These are phyloP conservation scores for Scomber scombrus DNA, from an alignment of 2,113 vertebrate species.

Conservation along the genomic window DNA sequence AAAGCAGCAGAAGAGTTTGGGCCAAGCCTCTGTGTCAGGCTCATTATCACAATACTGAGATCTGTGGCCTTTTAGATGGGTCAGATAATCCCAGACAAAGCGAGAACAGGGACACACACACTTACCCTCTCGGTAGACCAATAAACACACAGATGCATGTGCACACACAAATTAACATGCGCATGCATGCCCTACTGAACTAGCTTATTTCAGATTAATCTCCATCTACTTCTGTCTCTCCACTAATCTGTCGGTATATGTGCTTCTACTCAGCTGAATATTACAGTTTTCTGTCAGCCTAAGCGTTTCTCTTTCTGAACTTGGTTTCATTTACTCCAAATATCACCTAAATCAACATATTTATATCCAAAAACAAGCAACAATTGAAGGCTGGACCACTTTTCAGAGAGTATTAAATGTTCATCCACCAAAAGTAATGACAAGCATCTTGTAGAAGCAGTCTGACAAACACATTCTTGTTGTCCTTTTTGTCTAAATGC, in stretches of 20 bases:
- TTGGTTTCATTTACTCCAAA: background rate
- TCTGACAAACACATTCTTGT: background rate
- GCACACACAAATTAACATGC: conserved; percentile 21
- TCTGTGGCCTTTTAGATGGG: conserved; percentile 31
- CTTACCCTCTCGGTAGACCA: background rate
- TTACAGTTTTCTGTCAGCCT: background rate
- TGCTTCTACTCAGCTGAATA: conserved; percentile 19
- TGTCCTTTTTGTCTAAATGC: background rate
- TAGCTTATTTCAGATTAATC: conserved; percentile 71
- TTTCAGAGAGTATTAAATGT: no score
- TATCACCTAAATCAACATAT: background rate
- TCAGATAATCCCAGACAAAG: conserved; percentile 49
- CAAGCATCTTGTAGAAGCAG: no score
- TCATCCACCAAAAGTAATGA: no score
- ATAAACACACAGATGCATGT: conserved; percentile 20
- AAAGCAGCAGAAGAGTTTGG: background rate
- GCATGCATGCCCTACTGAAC: conserved; percentile 10
- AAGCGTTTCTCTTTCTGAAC: background rate
- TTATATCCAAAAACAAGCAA: background rate
- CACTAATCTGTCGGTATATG: conserved; percentile 53
- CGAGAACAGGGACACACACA: background rate
- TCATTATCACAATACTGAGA: conserved; percentile 42
- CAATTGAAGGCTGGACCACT: background rate
- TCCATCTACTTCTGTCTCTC: conserved; percentile 38
- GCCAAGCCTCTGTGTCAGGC: conserved; percentile 3